Evolutionary conservation across 2,797 vertebrate species (phyloP).

Genomic region (Syndactyla subalaris): DNA sequence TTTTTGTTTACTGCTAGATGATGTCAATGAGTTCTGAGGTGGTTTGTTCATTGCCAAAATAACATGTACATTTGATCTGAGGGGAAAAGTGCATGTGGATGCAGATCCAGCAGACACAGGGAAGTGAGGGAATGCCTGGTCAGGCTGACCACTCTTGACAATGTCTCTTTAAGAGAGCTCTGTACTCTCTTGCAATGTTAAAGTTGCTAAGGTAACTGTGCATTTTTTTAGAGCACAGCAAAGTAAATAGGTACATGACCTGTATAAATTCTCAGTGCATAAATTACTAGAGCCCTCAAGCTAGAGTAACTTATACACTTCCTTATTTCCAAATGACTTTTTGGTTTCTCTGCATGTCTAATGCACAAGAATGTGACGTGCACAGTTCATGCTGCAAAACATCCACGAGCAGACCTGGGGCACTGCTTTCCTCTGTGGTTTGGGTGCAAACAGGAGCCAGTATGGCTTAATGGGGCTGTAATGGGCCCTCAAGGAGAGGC

Average conservation of each 20-base stretch:
- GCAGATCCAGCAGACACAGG: not conserved
- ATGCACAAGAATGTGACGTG: not conserved
- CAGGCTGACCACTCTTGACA: conserved; percentile 2
- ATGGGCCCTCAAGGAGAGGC: not conserved
- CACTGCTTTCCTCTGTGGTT: not conserved
- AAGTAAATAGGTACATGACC: conserved; percentile 75
- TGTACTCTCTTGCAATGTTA: conserved; percentile 42
- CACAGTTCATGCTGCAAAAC: not conserved
- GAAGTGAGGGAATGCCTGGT: rapidly evolving
- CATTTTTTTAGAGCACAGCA: conserved; percentile 69
- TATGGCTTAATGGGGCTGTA: not conserved
- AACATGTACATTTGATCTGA: not conserved
- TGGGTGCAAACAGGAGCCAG: not conserved
- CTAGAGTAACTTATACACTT: conserved; percentile 51
- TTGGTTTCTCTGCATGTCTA: conserved; percentile 16
- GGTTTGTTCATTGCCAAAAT: not conserved
- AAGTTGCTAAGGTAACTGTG: conserved; percentile 75
- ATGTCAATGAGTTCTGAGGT: not conserved
- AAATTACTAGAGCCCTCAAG: conserved; percentile 66
- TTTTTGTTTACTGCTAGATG: not conserved
- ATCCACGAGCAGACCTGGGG: not conserved
- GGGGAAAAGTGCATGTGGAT: rapidly evolving
- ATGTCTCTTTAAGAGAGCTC: conserved; percentile 64
- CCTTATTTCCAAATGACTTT: conserved; percentile 48
- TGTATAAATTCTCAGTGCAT: conserved; percentile 72